Conservation (phyloP, 2,888 invertebrate species). For the Tinea semifulvella region DNA sequence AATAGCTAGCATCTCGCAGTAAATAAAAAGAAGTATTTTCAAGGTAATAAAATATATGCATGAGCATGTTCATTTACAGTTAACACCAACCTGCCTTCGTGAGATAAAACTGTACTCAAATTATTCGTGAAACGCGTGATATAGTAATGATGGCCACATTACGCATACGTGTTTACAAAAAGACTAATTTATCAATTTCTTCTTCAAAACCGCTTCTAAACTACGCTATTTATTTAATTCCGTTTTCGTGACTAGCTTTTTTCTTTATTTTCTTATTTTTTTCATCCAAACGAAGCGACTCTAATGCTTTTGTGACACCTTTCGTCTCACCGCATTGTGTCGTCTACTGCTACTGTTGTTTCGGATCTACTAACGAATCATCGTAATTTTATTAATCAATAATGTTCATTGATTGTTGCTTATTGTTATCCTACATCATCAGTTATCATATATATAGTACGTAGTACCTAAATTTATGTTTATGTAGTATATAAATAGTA, state of each 20-base stretch:
- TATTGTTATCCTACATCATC: no score
- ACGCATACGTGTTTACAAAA: constrained; percentile 11
- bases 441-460: no score
- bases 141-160: constrained; percentile 8
- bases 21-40: no score
- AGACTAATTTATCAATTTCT: background rate
- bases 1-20: no score
- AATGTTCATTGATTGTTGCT: no score
- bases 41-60: no score
- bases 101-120: no score
- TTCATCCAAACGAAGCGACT: constrained; percentile 5
- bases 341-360: background rate
- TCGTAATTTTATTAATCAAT: no score
- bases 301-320: constrained; percentile 2
- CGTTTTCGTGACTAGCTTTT: constrained; percentile 7
- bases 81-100: no score
- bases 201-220: constrained; percentile 2
- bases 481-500: no score
- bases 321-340: background rate
- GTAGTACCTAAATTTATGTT: no score
- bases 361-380: background rate
- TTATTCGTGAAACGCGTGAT: constrained; percentile 6
- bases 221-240: constrained; percentile 13
- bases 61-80: no score
- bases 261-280: constrained; percentile 2